phyloP scores from a whole-genome alignment of 2,888 invertebrate species.

The Agonopterix arenella region DNA sequence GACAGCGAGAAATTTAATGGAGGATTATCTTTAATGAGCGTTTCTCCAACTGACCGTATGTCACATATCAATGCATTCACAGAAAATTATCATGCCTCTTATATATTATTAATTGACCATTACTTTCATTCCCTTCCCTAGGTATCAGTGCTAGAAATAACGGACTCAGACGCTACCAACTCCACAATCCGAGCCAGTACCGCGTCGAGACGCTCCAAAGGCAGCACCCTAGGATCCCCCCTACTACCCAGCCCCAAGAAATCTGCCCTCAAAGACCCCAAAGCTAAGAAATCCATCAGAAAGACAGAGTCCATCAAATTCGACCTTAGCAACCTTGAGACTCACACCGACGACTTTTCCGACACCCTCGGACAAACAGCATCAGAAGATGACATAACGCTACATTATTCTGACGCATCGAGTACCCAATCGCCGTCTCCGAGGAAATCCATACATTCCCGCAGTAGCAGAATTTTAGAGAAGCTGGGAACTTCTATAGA shows the following conservation, averaged over 20 bases:
- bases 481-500: slow-evolving; percentile 9
- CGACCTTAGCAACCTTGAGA: slow-evolving; percentile 55
- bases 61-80: too few relatives aligned
- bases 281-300: slow-evolving; percentile 21
- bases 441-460: slow-evolving; percentile 35
- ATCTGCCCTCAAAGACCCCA: slow-evolving; percentile 51
- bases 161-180: slow-evolving; percentile 23
- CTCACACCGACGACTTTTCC: slow-evolving; percentile 11
- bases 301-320: slow-evolving; percentile 63
- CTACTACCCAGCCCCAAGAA: slow-evolving; percentile 37
- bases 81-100: too few relatives aligned
- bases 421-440: slow-evolving; percentile 30
- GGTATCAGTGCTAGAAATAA: slow-evolving; percentile 35
- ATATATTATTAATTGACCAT: too few relatives aligned
- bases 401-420: slow-evolving; percentile 41
- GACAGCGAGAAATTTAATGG: too few relatives aligned
- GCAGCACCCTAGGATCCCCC: slow-evolving; percentile 17
- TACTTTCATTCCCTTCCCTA: slow-evolving; percentile 9
- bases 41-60: too few relatives aligned
- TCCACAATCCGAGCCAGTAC: slow-evolving; percentile 13
- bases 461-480: slow-evolving; percentile 36
- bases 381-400: slow-evolving; percentile 29
- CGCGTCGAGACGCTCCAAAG: slow-evolving; percentile 13
- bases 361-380: slow-evolving; percentile 14
- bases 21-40: too few relatives aligned